Evolutionary conservation across 2,113 vertebrate genomes (phyloP).

Genomic region (Hystrix cristata): DNA sequence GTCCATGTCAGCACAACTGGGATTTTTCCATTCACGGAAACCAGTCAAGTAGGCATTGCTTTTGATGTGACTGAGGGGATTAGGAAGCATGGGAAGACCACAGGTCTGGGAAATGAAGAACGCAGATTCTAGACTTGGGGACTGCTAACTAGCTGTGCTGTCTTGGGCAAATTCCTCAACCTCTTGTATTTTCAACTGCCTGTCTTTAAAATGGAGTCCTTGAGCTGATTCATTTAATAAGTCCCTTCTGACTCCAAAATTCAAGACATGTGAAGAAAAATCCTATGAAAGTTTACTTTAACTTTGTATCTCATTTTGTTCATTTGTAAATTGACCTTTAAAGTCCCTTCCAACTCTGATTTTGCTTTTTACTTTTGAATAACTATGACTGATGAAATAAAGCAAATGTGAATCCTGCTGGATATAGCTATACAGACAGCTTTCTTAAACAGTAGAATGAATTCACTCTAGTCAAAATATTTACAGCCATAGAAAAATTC

Average conservation of each 20-base stretch:
- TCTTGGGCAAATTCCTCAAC: background rate
- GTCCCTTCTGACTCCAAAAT: background rate
- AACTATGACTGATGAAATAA: background rate
- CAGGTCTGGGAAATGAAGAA: background rate
- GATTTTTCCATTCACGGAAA: background rate
- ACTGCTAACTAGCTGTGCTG: background rate
- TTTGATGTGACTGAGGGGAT: background rate
- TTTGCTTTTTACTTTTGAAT: constrained; percentile 15
- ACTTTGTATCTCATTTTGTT: background rate
- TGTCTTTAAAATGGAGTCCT: background rate
- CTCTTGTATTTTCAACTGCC: background rate
- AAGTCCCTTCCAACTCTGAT: background rate
- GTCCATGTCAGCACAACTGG: background rate
- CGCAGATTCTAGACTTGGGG: background rate
- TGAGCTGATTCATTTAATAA: background rate
- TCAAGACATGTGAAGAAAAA: background rate
- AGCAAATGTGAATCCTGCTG: background rate
- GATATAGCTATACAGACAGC: background rate
- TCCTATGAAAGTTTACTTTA: background rate
- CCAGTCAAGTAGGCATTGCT: background rate
- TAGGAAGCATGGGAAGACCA: background rate
- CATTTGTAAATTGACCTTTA: background rate
- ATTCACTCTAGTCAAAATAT: background rate
- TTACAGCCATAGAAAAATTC: constrained; percentile 32
- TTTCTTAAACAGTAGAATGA: background rate